Conservation (phyloP, 2,888 invertebrate genomes). For the Holacanthella duospinosa region DNA sequence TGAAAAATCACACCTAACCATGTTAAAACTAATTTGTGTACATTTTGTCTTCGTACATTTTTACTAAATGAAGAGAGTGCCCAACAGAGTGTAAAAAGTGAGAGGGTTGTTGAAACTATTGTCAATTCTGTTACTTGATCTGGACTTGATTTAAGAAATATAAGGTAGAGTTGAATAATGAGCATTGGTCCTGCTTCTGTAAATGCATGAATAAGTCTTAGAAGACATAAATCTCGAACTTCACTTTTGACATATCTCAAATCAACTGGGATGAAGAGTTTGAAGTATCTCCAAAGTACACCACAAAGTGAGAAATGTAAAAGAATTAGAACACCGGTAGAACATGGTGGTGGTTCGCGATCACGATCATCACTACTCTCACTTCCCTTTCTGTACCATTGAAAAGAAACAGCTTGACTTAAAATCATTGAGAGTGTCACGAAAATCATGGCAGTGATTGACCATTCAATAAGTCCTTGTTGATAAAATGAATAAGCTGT, state of each 20-base stretch:
- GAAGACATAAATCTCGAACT: conserved; percentile 56
- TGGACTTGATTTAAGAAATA: conserved; percentile 46
- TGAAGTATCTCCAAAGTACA: conserved; percentile 58
- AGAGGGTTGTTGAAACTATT: conserved; percentile 62
- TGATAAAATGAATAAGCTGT: conserved; percentile 71
- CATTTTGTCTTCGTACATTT: conserved; percentile 67
- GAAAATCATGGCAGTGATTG: conserved; percentile 26
- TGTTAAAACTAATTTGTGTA: conserved; percentile 69
- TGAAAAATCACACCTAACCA: conserved; percentile 72
- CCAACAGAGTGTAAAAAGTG: conserved; percentile 80
- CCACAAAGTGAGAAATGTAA: conserved; percentile 44
- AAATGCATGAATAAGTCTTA: conserved; percentile 75
- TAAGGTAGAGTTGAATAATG: conserved; percentile 64
- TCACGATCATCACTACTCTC: conserved; percentile 40
- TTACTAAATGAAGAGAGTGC: conserved; percentile 81
- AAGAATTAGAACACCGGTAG: conserved; percentile 53
- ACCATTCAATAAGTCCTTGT: conserved; percentile 40
- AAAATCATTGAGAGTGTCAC: conserved; percentile 29
- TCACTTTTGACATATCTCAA: conserved; percentile 71
- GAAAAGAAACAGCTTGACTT: conserved; percentile 40
- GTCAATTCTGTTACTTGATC: conserved; percentile 61
- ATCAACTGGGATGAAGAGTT: conserved; percentile 72
- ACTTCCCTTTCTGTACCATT: conserved; percentile 39
- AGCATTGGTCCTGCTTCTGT: conserved; percentile 81
- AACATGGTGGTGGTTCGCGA: conserved; percentile 50